phyloP scores from a whole-genome alignment of 1,140 invertebrate genomes.

The Hyposmocoma kahamanoa region DNA sequence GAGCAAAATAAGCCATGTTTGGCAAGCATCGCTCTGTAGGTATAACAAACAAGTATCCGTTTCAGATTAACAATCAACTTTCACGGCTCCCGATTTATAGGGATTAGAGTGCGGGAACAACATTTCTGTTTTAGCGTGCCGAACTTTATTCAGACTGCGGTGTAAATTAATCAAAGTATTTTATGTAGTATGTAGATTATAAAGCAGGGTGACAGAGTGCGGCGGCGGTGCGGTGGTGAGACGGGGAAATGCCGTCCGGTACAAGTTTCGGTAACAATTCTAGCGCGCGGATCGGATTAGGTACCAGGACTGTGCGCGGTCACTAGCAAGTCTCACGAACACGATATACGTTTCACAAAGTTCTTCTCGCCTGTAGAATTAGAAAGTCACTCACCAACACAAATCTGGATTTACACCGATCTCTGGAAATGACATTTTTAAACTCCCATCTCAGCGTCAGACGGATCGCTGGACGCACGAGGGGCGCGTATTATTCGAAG shows the following conservation, averaged over 20 bases:
- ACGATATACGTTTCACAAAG: constrained; percentile 69
- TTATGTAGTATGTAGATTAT: constrained; percentile 46
- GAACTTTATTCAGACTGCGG: constrained; percentile 53
- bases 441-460: constrained; percentile 35
- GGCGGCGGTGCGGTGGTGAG: constrained; percentile 15
- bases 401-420: constrained; percentile 66
- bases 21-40: constrained; percentile 1
- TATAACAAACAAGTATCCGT: constrained; percentile 30
- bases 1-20: constrained; percentile 11
- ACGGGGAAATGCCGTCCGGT: too few species aligned
- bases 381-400: constrained; percentile 65
- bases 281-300: constrained; percentile 58
- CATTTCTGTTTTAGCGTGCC: constrained; percentile 49
- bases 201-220: constrained; percentile 32
- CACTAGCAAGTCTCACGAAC: constrained; percentile 54
- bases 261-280: constrained; percentile 52
- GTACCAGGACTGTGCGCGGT: constrained; percentile 42
- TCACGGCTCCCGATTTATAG: constrained; percentile 30
- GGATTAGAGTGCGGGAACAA: constrained; percentile 43
- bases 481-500: constrained; percentile 39
- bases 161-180: constrained; percentile 62
- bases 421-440: constrained; percentile 61
- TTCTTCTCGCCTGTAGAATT: constrained; percentile 55
- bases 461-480: constrained; percentile 30
- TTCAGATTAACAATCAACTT: constrained; percentile 49